Evolutionary conservation across 2,888 invertebrate species (phyloP), one percentile per base, ranked within the genome.

Genomic region (Sarcophaga subvicina): DNA sequence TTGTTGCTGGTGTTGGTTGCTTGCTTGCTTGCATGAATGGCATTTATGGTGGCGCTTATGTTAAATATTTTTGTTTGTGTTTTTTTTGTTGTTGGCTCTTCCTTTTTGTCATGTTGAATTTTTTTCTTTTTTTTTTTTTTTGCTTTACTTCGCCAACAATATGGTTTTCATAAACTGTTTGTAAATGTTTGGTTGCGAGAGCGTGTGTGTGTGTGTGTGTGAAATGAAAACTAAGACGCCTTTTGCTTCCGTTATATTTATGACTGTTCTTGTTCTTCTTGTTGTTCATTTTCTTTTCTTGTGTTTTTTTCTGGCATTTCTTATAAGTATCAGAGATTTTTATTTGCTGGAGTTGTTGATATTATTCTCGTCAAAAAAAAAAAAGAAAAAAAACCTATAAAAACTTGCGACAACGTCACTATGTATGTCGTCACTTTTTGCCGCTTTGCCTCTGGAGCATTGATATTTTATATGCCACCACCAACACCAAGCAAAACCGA

Each of bases 241-340:
- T 86, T 83, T 73, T 77, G 86, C 86, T 86, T 86, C 86, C 86
- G 83, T 80, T 83, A 83, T 83, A 77, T 86, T 83, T 86, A 80
- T 80, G 60, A 76, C 27, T 72, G 60, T 22, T 66, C 49, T 80
- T 64, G 10, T 69, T 27, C 67, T 79, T 83, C 25, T 49, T 62
- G 14, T 49, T 12, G 6, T 2, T 20, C 6, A 8, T 37, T 67
- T 17, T 67, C 67, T 54, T 27, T 79, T 73, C 63, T 8, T 66
- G 5, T 22, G 37, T 45, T 64, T 11, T 47, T 37, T 2, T 80
- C 80, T 84, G 69, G 25, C 25, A 25, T 80, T 67, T 75, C 64
- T 75, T 75, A 47, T 75, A 80, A 75, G 75, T 71, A 71, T 27
- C 49, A 80, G 17, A 80, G 64, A 71, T 80, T 80, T 54, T 80